These are phyloP conservation scores for Chaetophractus vellerosus DNA, from an alignment of 2,797 vertebrate genomes.

Conservation along the genomic window DNA sequence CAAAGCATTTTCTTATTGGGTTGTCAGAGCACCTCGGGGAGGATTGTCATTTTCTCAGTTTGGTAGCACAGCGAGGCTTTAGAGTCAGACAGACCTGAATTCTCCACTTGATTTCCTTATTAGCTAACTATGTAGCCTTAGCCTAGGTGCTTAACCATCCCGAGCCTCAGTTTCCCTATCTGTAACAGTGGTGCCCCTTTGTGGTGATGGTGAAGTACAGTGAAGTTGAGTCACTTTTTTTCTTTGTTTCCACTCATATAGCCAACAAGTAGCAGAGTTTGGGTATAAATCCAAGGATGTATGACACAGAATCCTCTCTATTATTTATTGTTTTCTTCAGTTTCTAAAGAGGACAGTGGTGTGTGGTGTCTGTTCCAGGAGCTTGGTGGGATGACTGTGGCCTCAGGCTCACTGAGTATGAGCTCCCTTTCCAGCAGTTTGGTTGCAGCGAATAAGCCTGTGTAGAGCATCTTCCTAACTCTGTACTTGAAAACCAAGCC, in stretches of 20 bases:
- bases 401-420: neutral
- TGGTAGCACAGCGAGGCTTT: neutral
- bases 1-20: neutral
- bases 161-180: neutral
- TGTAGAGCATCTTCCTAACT: neutral
- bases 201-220: neutral
- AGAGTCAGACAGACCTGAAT: neutral
- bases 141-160: neutral
- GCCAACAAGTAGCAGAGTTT: neutral
- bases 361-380: neutral
- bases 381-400: neutral
- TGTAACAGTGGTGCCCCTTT: neutral
- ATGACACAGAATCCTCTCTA: neutral
- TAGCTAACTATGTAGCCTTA: neutral
- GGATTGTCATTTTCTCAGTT: neutral
- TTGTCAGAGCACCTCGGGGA: conserved; percentile 38
- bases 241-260: neutral
- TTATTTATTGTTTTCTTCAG: neutral
- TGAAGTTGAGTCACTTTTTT: neutral
- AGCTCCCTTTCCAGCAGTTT: neutral
- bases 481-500: neutral
- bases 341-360: neutral
- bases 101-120: neutral
- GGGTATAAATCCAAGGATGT: neutral
- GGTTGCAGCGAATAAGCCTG: neutral